These are phyloP conservation scores for Drosophila trapezifrons DNA, from an alignment of 1,140 invertebrate genomes.

Conservation along the genomic window DNA sequence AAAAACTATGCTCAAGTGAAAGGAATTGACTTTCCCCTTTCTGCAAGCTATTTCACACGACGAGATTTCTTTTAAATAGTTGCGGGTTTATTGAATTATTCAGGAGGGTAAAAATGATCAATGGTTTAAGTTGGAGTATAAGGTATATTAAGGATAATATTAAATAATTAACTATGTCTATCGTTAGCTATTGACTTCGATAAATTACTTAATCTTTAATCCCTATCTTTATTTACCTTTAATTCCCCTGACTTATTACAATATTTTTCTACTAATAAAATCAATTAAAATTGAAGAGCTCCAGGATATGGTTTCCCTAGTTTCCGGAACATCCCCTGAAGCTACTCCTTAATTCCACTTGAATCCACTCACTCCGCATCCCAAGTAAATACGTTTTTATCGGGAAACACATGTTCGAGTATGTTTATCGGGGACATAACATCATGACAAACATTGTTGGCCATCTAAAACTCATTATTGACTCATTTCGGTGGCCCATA, in stretches of 20 bases:
- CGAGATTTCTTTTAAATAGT: conserved; percentile 28
- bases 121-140: not conserved
- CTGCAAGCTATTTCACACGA: conserved; percentile 3
- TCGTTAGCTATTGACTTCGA: too few relatives aligned
- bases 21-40: conserved; percentile 31
- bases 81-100: conserved; percentile 9
- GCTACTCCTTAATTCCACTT: conserved; percentile 1
- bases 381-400: conserved; percentile 18
- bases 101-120: conserved; percentile 8
- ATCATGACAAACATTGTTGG: conserved; percentile 55
- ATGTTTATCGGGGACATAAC: conserved; percentile 43
- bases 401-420: conserved; percentile 54
- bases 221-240: not conserved
- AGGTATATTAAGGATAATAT: not conserved
- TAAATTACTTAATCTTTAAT: too few relatives aligned
- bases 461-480: conserved; percentile 75
- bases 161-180: not conserved
- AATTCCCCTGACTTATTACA: not conserved
- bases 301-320: not conserved
- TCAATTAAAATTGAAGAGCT: not conserved
- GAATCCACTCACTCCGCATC: not conserved
- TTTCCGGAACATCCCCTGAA: conserved; percentile 11
- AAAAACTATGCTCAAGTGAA: conserved; percentile 41
- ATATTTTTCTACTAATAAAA: not conserved
- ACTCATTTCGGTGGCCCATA: conserved; percentile 65